These are phyloP conservation scores for Aurelia sp. DNA, from an alignment of 30 jellyfish, hydroid and myxozoan species.

Conservation along the genomic window DNA sequence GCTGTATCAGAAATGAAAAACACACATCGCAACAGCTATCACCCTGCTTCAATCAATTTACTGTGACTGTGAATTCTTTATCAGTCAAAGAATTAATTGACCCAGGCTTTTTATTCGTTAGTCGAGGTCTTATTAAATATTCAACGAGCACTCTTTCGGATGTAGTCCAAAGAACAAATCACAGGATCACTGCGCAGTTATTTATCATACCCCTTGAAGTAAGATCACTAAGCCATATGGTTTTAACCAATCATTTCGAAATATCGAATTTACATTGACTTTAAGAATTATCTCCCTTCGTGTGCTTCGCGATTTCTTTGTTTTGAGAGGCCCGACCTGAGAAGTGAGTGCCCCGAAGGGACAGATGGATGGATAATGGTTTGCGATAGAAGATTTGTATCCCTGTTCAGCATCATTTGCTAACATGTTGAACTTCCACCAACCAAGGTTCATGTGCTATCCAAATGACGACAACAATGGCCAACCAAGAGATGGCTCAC, in stretches of 20 bases:
- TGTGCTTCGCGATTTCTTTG: too few relatives aligned
- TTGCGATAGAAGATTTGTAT: too few relatives aligned
- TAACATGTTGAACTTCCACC: too few relatives aligned
- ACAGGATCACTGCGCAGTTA: conserved; percentile 22
- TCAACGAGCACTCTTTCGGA: not conserved
- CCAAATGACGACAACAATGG: too few relatives aligned
- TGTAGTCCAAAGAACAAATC: not conserved
- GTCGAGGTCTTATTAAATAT: conserved; percentile 10
- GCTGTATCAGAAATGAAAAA: conserved; percentile 12
- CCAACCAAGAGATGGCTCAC: too few relatives aligned
- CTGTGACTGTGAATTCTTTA: too few relatives aligned
- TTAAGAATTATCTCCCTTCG: not conserved
- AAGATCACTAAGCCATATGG: conserved; percentile 8
- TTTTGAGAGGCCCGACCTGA: too few relatives aligned
- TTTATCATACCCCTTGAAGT: conserved; percentile 21
- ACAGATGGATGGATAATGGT: too few relatives aligned
- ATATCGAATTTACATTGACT: not conserved
- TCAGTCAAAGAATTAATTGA: not conserved
- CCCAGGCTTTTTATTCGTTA: not conserved
- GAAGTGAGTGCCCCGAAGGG: too few relatives aligned
- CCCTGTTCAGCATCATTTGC: too few relatives aligned
- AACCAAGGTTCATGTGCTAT: too few relatives aligned
- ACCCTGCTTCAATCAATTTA: too few relatives aligned
- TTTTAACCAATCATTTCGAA: conserved; percentile 17
- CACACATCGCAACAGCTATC: conserved; percentile 5